These are phyloP conservation scores for Rhogogaster chlorosoma DNA, from an alignment of 2,888 invertebrate genomes.

Conservation along the genomic window DNA sequence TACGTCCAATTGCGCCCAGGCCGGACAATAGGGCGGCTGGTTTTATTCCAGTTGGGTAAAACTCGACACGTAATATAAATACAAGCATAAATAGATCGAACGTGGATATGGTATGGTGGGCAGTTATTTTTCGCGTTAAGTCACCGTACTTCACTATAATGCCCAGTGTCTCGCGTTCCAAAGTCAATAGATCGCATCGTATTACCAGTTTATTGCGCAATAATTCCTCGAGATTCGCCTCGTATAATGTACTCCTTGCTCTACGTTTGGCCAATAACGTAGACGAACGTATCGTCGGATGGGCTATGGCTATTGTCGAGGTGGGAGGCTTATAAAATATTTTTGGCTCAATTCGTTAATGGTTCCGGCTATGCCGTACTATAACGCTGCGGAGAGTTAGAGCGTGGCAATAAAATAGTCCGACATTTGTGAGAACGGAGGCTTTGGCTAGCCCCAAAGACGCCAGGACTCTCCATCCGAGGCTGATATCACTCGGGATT, in stretches of 20 bases:
- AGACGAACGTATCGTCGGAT: slow-evolving; percentile 19
- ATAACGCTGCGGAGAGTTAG: slow-evolving; percentile 13
- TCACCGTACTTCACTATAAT: not conserved
- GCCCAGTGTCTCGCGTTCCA: slow-evolving; percentile 14
- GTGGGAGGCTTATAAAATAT: slow-evolving; percentile 54
- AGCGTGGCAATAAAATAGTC: slow-evolving; percentile 46
- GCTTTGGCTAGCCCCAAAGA: slow-evolving; percentile 49
- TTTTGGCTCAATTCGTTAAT: slow-evolving; percentile 63
- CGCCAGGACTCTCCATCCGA: slow-evolving; percentile 30
- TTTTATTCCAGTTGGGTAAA: not conserved
- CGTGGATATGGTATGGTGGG: slow-evolving; percentile 39
- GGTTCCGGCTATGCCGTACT: slow-evolving; percentile 42
- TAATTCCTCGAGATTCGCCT: slow-evolving; percentile 45
- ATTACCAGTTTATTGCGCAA: slow-evolving; percentile 51
- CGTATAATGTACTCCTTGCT: slow-evolving; percentile 32
- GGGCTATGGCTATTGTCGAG: slow-evolving; percentile 18
- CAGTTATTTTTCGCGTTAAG: slow-evolving; percentile 44
- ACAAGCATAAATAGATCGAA: slow-evolving; percentile 25
- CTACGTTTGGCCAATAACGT: slow-evolving; percentile 23
- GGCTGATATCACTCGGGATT: slow-evolving; percentile 27
- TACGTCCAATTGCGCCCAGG: not conserved
- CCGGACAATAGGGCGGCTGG: not conserved
- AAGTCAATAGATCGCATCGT: slow-evolving; percentile 45
- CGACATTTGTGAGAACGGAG: slow-evolving; percentile 15
- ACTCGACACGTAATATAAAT: slow-evolving; percentile 24